Percentiles rank a stretch among this genome's conserved stretches.
phyloP scores from a whole-genome alignment of 2,888 invertebrate species.

The Andrena marginata region DNA sequence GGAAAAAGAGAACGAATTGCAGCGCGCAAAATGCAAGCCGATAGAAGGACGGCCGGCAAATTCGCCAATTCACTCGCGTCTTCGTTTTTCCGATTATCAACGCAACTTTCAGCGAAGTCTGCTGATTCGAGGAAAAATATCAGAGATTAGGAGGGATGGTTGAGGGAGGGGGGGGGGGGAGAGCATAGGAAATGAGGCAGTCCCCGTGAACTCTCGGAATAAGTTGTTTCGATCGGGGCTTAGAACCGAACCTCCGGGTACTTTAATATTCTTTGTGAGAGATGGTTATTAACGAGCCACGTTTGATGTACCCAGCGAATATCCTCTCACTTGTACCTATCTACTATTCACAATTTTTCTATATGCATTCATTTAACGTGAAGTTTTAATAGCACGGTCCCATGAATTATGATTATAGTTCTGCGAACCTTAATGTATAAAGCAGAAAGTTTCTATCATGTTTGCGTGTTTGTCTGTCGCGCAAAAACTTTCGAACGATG shows the following conservation, averaged over 20 bases:
- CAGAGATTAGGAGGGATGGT: slow-evolving; percentile 12
- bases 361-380: background rate
- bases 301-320: too few relatives aligned
- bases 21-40: slow-evolving; percentile 4
- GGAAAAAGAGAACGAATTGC: slow-evolving; percentile 20
- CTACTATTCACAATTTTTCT: background rate
- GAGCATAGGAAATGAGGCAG: slow-evolving; percentile 5
- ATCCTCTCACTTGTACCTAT: too few relatives aligned
- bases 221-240: background rate
- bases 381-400: background rate
- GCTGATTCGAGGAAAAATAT: slow-evolving; percentile 44
- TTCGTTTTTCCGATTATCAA: slow-evolving; percentile 44
- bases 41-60: background rate
- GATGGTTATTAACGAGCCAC: too few relatives aligned
- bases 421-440: too few relatives aligned
- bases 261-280: background rate
- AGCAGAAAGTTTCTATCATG: too few relatives aligned
- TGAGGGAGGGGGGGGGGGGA: background rate
- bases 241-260: background rate
- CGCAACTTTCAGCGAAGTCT: slow-evolving; percentile 26
- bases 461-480: too few relatives aligned
- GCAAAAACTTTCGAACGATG: too few relatives aligned
- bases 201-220: background rate
- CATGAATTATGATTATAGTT: background rate
- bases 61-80: slow-evolving; percentile 26